These are phyloP conservation scores for Drosophila nr. medialis DNA, from an alignment of 2,888 invertebrate species.

Conservation along the genomic window DNA sequence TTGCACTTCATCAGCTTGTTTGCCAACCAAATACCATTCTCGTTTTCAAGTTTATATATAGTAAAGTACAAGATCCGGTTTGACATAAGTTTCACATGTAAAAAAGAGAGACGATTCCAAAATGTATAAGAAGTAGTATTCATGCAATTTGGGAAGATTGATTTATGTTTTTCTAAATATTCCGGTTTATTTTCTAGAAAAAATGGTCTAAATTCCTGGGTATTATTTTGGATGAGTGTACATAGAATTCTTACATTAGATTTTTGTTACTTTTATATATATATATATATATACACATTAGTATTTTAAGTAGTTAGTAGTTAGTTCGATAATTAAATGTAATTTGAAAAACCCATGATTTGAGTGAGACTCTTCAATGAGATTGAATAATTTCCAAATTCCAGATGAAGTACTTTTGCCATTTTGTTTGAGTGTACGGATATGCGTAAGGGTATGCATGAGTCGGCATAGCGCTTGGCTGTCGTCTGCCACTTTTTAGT, in stretches of 20 bases:
- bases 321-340: too few relatives aligned
- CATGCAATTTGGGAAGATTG: not conserved
- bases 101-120: not conserved
- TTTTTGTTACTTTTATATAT: not conserved
- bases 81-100: not conserved
- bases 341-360: not conserved
- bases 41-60: not conserved
- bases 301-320: not conserved
- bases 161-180: too few relatives aligned
- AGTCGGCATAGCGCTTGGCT: not conserved
- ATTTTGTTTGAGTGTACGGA: not conserved
- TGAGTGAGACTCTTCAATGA: not conserved
- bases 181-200: too few relatives aligned
- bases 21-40: not conserved
- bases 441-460: not conserved
- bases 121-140: not conserved
- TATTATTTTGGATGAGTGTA: not conserved
- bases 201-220: too few relatives aligned
- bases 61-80: not conserved
- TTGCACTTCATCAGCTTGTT: not conserved
- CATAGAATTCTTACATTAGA: not conserved
- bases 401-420: not conserved
- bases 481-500: slow-evolving; percentile 40
- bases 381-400: not conserved
- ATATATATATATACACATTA: not conserved